Evolutionary conservation across 2,888 invertebrate species (phyloP), one percentile per base, ranked within the genome.

Genomic region (Trichacis sp.): DNA sequence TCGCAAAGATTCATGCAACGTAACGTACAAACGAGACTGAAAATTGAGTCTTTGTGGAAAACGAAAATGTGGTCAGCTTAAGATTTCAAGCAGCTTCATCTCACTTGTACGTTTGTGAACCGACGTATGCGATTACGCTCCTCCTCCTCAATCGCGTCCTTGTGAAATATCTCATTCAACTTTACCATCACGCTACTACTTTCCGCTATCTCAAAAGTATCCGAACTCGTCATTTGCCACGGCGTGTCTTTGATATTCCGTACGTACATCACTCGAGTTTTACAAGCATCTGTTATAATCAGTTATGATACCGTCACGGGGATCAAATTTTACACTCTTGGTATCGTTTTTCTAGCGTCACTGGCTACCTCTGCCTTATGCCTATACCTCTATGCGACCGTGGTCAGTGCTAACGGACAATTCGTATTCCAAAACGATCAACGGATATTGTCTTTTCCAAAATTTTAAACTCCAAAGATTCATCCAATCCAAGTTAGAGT

Each of bases 291-390:
- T 52, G 52, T 24, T 51, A n/a, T 24, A 24, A 24, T n/a, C n/a
- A n/a, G n/a, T n/a, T n/a, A n/a, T 24, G 24, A 8, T n/a, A 49
- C 38, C 2, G 48, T 62, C 55, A 50, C 49, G 61, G 51, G 58
- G 57, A 61, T 58, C 40, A 65, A 33, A 56, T 54, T 50, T 48
- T 50, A 53, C 58, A 49, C 30, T 58, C 46, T 68, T 54, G 12
- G 57, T 20, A 57, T 58, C 49, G 49, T 64, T 57, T 59, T 57
- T 45, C 33, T 57, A 59, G 49, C 64, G 52, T 67, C 64, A 73
- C 72, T 75, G 74, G 74, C 76, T 77, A 76, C 71, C 74, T 78
- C 67, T 76, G 74, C 74, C 77, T 77, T 72, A 74, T 70, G 71
- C 72, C 75, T 74, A 72, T 77, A 74, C 69, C 69, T 75, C 66